Evolutionary conservation across 2,797 vertebrate genomes (phyloP), one percentile per base, ranked within the genome.

Genomic region (Cercopithecus mitis): DNA sequence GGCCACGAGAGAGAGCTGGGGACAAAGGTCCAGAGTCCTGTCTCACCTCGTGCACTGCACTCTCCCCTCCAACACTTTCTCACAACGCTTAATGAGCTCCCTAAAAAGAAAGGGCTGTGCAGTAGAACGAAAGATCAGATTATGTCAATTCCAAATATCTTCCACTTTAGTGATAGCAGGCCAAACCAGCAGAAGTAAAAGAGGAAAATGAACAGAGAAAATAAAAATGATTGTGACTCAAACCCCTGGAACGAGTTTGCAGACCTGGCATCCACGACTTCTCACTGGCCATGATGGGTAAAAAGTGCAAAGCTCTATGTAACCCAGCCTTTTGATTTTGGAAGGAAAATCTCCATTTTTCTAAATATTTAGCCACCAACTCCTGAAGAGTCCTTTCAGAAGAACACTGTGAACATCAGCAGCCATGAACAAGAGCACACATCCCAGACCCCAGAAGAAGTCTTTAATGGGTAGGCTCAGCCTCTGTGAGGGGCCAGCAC

Each of bases 381-480:
- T 64, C 85, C 75, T 41, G 5, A 47, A 47, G 79, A 6, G 58
- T 43, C 57, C 57, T 87, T 47, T 25, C 22, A 22, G 24, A 45
- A 75, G 33, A 30, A 19, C 57, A 10, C 19, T 0, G 15, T 0
- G 12, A 1, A 14, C 10, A 4, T 5, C 9, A 3, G n/a, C 52
- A 6, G 39, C 45, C 57, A 0, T 4, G 13, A 41, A 45, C 50
- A 19, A 73, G 61, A n/a, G 0, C 13, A 47, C 27, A 9, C 14
- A 0, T 11, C 17, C 50, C 19, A 5, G 7, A 25, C 24, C 33
- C 39, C 55, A 36, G 1, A 41, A 1, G 84, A 24, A 45, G 13
- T 1, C 4, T 0, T 36, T 17, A 43, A 17, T 1, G 20, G 64
- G 20, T 11, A 14, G 22, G 13, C 12, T 70, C 43, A 87, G 64